These are phyloP conservation scores for Caenorhabditis plicata DNA, from an alignment of 2,888 invertebrate species.

Conservation along the genomic window DNA sequence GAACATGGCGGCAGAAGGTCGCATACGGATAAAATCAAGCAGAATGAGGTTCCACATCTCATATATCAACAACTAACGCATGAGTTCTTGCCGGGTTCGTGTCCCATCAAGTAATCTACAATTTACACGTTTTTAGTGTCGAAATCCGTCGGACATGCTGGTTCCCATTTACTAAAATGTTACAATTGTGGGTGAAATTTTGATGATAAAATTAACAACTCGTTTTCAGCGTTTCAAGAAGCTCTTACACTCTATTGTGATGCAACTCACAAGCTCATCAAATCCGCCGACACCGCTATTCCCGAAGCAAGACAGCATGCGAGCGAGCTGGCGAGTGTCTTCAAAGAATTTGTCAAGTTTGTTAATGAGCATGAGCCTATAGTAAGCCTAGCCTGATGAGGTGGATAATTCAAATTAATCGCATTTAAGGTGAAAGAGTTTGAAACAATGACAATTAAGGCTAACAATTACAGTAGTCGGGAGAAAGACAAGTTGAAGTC, in stretches of 20 bases:
- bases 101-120: background rate
- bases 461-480: slow-evolving; percentile 28
- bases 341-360: slow-evolving; percentile 28
- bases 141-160: slow-evolving; percentile 32
- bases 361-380: slow-evolving; percentile 31
- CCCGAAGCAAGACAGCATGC: slow-evolving; percentile 17
- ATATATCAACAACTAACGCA: slow-evolving; percentile 33
- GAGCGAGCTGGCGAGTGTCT: slow-evolving; percentile 18
- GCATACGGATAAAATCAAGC: slow-evolving; percentile 23
- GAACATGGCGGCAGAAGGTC: slow-evolving; percentile 12
- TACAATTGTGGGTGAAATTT: slow-evolving; percentile 21
- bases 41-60: too few species aligned
- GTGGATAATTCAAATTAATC: background rate
- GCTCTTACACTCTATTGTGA: slow-evolving; percentile 21
- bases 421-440: slow-evolving; percentile 36
- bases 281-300: slow-evolving; percentile 26
- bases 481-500: slow-evolving; percentile 44
- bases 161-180: slow-evolving; percentile 26
- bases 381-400: slow-evolving; percentile 6
- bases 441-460: slow-evolving; percentile 24
- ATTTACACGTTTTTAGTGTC: slow-evolving; percentile 19
- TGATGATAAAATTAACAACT: background rate
- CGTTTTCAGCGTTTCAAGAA: slow-evolving; percentile 25
- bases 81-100: slow-evolving; percentile 37
- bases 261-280: slow-evolving; percentile 30